Base-by-base conservation (phyloP, 2,113 vertebrate genomes). In the Lepus europaeus region DNA sequence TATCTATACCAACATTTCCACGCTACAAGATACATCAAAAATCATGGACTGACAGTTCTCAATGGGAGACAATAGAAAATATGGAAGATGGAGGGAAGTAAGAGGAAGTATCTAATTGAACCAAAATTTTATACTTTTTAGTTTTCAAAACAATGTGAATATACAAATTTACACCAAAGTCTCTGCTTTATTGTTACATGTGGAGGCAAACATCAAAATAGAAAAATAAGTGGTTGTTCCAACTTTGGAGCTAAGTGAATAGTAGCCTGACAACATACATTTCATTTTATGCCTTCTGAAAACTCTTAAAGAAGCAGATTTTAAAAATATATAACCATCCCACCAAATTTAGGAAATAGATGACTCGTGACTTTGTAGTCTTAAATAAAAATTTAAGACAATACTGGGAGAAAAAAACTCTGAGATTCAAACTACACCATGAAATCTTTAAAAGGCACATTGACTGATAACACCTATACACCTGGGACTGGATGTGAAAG, bases 211-310 rank as follows among this genome's bases (percentile, higher is more conserved):
- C 39, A 2, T 33, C 59, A 89, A 10, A 81, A 59, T 56, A 80
- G 22, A 80, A 20, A 64, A 82, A 49, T 73, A 36, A 64, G 31
- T 64, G 22, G 17, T 45, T 78, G 7, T 72, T 84, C 74, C 79
- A 59, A 61, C 56, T 63, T 74, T 14, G 36, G 49, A 84, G 6
- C 73, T 68, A 74, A 92, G 9, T 11, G 80, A 3, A 45, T 45
- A 45, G 31, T 29, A 69, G 12, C 56, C 51, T 76, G 14, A 70
- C 85, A 10, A 86, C 31, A 63, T 25, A 7, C 13, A 39, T 69
- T 92, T 80, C 68, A 96, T 72, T 53, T 92, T 45, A 69, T 70
- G 27, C 51, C 23, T 73, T 85, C 25, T 80, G 93, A 91, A 85
- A 89, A 74, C 29, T 80, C 56, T 78, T 85, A 9, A 39, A 51